Conservation (phyloP, 2,797 vertebrate genomes). For the Lates japonicus region DNA sequence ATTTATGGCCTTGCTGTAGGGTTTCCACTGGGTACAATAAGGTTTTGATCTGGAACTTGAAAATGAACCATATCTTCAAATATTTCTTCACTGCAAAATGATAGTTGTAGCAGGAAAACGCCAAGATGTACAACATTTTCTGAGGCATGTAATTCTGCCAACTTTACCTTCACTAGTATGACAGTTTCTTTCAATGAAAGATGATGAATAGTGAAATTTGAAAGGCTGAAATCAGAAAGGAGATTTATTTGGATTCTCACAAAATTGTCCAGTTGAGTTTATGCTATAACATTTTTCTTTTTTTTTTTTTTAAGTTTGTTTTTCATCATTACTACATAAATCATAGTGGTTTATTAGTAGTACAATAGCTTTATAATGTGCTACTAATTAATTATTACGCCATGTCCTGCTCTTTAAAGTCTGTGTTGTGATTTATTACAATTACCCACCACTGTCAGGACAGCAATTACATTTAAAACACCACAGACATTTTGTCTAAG, state of each 20-base stretch:
- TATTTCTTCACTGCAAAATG: not conserved
- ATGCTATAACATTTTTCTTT: not conserved
- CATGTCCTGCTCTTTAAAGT: not conserved
- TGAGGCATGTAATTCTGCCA: not conserved
- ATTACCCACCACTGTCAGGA: not conserved
- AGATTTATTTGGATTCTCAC: not conserved
- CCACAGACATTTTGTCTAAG: not conserved
- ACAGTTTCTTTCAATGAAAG: not conserved
- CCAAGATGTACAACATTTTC: not conserved
- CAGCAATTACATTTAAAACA: conserved; percentile 19
- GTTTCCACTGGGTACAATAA: conserved; percentile 18
- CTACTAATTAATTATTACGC: conserved; percentile 1
- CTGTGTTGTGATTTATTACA: conserved; percentile 22
- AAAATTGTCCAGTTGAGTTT: not conserved
- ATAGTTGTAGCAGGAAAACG: not conserved
- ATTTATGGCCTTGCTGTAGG: conserved; percentile 28
- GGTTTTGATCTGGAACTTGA: conserved; percentile 21
- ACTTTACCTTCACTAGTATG: not conserved
- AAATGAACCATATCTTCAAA: not conserved
- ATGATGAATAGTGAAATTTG: not conserved
- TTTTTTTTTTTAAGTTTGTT: not conserved
- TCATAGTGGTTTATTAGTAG: not conserved
- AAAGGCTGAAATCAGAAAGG: not conserved
- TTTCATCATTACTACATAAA: not conserved
- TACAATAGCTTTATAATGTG: not conserved